phyloP scores from a whole-genome alignment of 2,888 invertebrate genomes.

The Theretra japonica region DNA sequence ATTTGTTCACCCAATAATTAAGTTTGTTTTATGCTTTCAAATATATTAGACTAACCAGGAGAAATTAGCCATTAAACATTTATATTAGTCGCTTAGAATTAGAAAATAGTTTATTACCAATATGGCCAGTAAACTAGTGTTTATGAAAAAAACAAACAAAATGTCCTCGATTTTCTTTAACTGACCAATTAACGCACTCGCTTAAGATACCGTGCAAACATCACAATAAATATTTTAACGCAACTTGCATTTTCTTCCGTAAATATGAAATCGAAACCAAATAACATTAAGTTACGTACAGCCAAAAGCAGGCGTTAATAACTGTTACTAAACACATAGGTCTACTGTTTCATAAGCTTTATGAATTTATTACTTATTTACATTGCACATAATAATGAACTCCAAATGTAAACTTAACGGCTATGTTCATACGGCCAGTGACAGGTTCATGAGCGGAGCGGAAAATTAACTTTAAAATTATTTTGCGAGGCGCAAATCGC shows the following conservation, averaged over 20 bases:
- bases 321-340: slow-evolving; percentile 11
- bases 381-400: slow-evolving; percentile 9
- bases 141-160: not conserved
- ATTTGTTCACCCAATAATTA: no score
- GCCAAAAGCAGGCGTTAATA: not conserved
- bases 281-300: not conserved
- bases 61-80: no score
- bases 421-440: not conserved
- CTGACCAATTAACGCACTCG: not conserved
- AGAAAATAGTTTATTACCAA: no score
- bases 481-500: not conserved
- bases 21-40: no score
- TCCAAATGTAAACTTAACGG: slow-evolving; percentile 11
- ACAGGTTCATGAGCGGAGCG: not conserved
- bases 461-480: not conserved
- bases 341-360: slow-evolving; percentile 12
- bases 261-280: not conserved
- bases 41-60: no score
- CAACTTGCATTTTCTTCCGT: not conserved
- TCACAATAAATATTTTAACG: slow-evolving; percentile 1
- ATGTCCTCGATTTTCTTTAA: not conserved
- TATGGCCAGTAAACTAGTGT: no score
- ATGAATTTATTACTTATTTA: slow-evolving; percentile 15
- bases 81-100: no score
- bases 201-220: not conserved